phyloP scores from a whole-genome alignment of 92 coral and sea anemone species.

The Parazoanthus swiftii region DNA sequence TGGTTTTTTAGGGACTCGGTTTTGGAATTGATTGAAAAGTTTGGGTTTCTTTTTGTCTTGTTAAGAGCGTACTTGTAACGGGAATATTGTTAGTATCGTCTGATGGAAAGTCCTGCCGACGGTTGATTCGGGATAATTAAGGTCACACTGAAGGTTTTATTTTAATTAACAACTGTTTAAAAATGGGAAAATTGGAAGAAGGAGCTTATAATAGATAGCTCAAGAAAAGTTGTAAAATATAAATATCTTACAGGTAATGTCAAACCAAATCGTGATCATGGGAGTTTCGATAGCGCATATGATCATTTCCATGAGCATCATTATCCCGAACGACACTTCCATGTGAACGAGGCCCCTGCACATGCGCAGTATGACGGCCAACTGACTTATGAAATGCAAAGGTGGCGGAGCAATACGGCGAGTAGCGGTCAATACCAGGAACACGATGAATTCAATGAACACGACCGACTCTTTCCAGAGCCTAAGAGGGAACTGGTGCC shows the following conservation, averaged over 20 bases:
- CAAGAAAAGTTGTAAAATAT: too few species aligned
- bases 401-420: constrained; percentile 9
- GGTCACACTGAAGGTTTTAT: neutral
- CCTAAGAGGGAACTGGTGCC: constrained; percentile 12
- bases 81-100: neutral
- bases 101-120: too few species aligned
- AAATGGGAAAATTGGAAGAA: neutral
- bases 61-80: neutral
- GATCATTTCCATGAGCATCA: constrained; percentile 21
- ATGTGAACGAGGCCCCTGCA: neutral
- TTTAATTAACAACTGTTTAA: neutral
- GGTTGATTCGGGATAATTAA: too few species aligned
- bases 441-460: constrained; percentile 18
- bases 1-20: too few species aligned
- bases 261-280: constrained; percentile 11
- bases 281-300: constrained; percentile 21
- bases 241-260: neutral
- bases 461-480: constrained; percentile 9
- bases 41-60: too few species aligned
- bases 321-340: constrained; percentile 3
- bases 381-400: constrained; percentile 25
- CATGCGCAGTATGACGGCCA: constrained; percentile 33
- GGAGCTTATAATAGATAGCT: too few species aligned
- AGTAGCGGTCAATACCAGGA: neutral
- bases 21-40: too few species aligned